A percentile compares a stretch with the other conserved stretches of the same genome.
Conservation (phyloP, 2,888 invertebrate genomes). For the Pyrgus malvae region DNA sequence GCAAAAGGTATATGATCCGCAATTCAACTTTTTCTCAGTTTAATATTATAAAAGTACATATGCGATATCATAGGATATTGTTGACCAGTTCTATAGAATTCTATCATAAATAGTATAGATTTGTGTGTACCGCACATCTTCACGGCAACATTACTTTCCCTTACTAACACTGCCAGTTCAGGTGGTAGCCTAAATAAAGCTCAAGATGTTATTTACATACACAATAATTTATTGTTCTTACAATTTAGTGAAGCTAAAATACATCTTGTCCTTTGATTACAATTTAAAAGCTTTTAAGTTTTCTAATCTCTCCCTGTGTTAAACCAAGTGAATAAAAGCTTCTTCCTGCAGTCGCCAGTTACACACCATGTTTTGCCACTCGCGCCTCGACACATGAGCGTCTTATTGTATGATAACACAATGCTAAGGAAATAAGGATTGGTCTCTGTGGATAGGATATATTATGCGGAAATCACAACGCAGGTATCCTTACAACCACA, state of each 20-base stretch:
- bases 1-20: not conserved
- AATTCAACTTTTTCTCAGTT: not conserved
- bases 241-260: conserved; percentile 82
- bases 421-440: conserved; percentile 58
- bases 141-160: not conserved
- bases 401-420: conserved; percentile 38
- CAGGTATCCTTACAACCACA: conserved; percentile 86
- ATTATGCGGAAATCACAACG: conserved; percentile 77
- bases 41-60: not conserved
- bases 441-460: conserved; percentile 61
- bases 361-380: conserved; percentile 70
- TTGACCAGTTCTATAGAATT: too few relatives aligned
- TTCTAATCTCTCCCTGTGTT: conserved; percentile 67
- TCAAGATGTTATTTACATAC: conserved; percentile 78
- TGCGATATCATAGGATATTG: not conserved
- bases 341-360: conserved; percentile 64
- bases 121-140: conserved; percentile 2
- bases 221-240: conserved; percentile 83
- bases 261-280: conserved; percentile 79
- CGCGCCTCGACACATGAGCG: conserved; percentile 45
- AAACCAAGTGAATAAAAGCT: conserved; percentile 69
- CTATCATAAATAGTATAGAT: not conserved
- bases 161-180: conserved; percentile 38
- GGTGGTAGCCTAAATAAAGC: conserved; percentile 76
- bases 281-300: conserved; percentile 76